Conservation (phyloP, 1,140 invertebrate species). For the Pogonus chalceus region DNA sequence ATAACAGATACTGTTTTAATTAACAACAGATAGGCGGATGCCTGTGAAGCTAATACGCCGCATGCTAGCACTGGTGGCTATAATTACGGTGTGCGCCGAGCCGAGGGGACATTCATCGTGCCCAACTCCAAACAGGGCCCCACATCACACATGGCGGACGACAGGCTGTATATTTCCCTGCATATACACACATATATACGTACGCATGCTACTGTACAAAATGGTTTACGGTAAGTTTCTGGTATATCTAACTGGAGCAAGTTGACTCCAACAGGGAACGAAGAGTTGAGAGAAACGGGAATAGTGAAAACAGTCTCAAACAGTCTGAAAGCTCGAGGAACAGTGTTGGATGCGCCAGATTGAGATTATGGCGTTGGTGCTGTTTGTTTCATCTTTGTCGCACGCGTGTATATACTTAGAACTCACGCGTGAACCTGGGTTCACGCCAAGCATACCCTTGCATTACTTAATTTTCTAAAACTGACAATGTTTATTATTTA, state of each 20-base stretch:
- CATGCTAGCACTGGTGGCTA: neutral
- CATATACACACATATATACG: too few species aligned
- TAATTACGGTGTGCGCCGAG: neutral
- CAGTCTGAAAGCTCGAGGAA: too few species aligned
- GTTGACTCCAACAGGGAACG: too few species aligned
- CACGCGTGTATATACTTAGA: neutral
- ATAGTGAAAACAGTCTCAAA: too few species aligned
- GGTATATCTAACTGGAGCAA: too few species aligned
- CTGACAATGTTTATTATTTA: neutral
- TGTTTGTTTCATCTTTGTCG: neutral
- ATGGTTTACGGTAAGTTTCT: neutral
- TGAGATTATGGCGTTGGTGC: neutral
- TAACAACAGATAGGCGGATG: neutral
- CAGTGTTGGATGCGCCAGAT: neutral
- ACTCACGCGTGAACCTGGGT: neutral
- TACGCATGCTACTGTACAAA: too few species aligned
- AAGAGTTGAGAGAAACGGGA: too few species aligned
- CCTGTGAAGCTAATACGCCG: neutral
- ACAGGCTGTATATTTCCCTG: neutral
- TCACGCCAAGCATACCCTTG: neutral
- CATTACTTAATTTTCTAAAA: neutral
- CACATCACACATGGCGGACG: neutral
- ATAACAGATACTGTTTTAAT: neutral
- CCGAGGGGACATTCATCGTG: neutral
- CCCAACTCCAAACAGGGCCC: neutral